Evolutionary conservation across 2,797 vertebrate genomes (phyloP), one percentile per base, ranked within the genome.

Genomic region (Enteromius thamalakanensis): DNA sequence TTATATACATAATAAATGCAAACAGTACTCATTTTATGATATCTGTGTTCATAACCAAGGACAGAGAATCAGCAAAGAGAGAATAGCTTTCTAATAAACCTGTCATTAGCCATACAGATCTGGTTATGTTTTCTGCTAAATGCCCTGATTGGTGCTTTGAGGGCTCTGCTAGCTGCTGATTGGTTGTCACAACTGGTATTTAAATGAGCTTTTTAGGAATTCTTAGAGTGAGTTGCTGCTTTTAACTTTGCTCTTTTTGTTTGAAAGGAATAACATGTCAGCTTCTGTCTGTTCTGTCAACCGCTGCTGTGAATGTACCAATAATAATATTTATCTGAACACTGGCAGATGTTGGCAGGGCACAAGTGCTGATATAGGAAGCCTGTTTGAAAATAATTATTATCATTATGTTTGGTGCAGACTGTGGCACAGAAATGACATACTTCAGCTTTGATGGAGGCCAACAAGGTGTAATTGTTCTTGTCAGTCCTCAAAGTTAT

Each of bases 351-450:
- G 29, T 53, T 11, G 26, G 17, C 10, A 5, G 17, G 29, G 10
- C 29, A 34, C 29, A 53, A 32, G 10, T 10, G 69, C 69, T 49
- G 42, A 47, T 42, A 42, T 23, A 49, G 23, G 42, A 71, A 29
- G 14, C 69, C 29, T 34, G 19, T 74, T 53, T 74, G 19, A 45
- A 71, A 17, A 71, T 71, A 71, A 71, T 71, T 10, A 71, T n/a
- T 7, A 53, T 53, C 21, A n/a, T 32, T 53, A 8, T 49, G 69
- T 74, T 74, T 4, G 47, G 26, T 74, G 47, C 71, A 74, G 47
- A 29, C 19, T n/a, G 19, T n/a, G 10, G 49, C 29, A 53, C 71
- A 51, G 2, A 53, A 53, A 74, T 74, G 34, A 53, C 71, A 74
- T 6, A 74, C 29, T 53, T 53, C 29, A 14, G 10, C 26, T 74